Base-by-base conservation (phyloP, 1,140 invertebrate genomes). In the Diorhabda elongata region DNA sequence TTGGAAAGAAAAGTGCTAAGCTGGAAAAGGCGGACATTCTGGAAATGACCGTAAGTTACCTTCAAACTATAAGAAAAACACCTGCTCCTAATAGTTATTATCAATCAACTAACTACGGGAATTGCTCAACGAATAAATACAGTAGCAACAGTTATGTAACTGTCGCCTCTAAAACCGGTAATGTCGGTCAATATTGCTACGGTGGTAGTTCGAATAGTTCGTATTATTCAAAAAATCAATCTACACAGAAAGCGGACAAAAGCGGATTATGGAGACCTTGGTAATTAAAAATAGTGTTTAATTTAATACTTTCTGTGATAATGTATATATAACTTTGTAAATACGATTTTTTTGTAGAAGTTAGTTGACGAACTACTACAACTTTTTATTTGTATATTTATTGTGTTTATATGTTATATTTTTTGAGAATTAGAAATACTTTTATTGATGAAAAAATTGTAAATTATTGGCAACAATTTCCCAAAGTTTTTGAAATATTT, bases 11-110 rank as follows among this genome's bases (percentile, higher is more conserved):
- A 56, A 84, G 84, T 68, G 81, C 85, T 1, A 89, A 89, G 76
- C 72, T 89, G 58, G 88, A 90, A 77, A 90, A 90, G 75, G 88
- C 88, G 0, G 88, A 89, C 74, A 89, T 90, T 64, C 75, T 90
- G 44, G 88, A 90, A 78, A 83, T 90, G 80, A 88, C 88, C 0
- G 88, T 90, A 2, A 82, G 83, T 70, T 85, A 87, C 76, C 71
- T 89, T 42, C 42, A 59, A 45, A 60, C n/a, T 44, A 5, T 69
- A 52, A 0, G 58, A 45, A 61, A 11, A 60, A 66, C 26, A 26
- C 47, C 47, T 8, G 6, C 6, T 6, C n/a, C 47, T 52, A 8
- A 6, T 52, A 3, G n/a, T 4, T 52, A 52, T n/a, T n/a, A 52
- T n/a, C 47, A 52, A 4, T 52, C 47, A 8, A 52, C 47, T 8